Evolutionary conservation across 92 coral and sea anemone species (phyloP).

Genomic region (Bergia sp.): DNA sequence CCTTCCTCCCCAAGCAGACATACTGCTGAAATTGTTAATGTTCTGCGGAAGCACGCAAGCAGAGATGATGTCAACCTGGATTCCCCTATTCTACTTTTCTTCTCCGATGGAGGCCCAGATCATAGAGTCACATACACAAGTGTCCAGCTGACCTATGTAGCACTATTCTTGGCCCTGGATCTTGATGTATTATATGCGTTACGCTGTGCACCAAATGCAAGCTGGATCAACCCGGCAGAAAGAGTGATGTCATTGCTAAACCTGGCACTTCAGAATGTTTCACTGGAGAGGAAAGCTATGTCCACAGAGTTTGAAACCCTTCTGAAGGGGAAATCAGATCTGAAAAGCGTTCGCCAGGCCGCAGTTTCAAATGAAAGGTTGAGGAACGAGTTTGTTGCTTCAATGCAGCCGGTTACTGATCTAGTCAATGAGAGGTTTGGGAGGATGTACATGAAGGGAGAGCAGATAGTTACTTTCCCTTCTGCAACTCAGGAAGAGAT

Average conservation of each 20-base stretch:
- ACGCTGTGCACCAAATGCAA: conserved; percentile 13
- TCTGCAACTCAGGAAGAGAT: conserved; percentile 34
- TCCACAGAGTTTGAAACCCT: background rate
- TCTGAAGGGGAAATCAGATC: conserved; percentile 2
- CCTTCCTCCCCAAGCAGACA: conserved; percentile 10
- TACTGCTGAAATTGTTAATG: conserved; percentile 8
- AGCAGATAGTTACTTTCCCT: background rate
- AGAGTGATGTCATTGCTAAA: conserved; percentile 4
- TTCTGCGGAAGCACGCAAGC: conserved; percentile 22
- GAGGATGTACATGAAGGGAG: conserved; percentile 1
- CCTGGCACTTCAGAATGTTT: background rate
- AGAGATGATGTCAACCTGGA: conserved; percentile 10
- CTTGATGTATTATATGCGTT: conserved; percentile 6
- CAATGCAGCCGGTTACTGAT: conserved; percentile 3
- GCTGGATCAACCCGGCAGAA: conserved; percentile 7
- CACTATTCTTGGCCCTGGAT: conserved; percentile 21
- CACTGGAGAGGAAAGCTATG: conserved; percentile 1
- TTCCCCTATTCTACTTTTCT: conserved; percentile 9
- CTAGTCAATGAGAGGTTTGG: conserved; percentile 10
- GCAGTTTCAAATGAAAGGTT: background rate
- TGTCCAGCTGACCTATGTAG: conserved; percentile 27
- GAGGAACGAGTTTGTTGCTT: background rate
- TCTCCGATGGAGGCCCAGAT: conserved; percentile 22
- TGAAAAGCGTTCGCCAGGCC: background rate
- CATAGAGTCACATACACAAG: conserved; percentile 10